Percentiles rank a stretch among this genome's conserved stretches.
Conservation (phyloP, 2,888 invertebrate genomes). For the Dilophus febrilis region DNA sequence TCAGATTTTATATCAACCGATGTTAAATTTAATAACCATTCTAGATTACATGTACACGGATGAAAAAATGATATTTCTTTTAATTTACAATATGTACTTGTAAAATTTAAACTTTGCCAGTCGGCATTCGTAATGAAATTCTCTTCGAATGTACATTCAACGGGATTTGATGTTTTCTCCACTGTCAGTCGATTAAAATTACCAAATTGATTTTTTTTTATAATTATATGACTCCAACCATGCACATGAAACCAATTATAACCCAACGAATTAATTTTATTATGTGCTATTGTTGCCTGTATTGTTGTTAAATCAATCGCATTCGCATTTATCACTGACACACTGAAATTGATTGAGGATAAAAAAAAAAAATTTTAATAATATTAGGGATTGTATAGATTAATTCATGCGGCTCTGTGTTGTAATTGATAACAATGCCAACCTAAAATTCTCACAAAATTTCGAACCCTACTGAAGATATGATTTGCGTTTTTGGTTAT, state of each 20-base stretch:
- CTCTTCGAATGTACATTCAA: conserved; percentile 22
- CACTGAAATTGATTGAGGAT: too few species aligned
- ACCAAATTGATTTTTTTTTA: conserved; percentile 22
- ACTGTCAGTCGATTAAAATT: conserved; percentile 19
- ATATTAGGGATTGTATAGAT: too few species aligned
- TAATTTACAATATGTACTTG: conserved; percentile 19
- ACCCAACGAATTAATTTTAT: conserved; percentile 19
- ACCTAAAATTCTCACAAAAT: too few species aligned
- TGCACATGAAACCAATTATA: conserved; percentile 22
- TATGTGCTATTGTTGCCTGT: conserved; percentile 20
- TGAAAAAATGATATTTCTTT: conserved; percentile 20
- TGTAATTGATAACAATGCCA: too few species aligned
- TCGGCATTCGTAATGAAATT: conserved; percentile 22
- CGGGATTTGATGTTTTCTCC: conserved; percentile 13
- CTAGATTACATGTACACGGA: conserved; percentile 21
- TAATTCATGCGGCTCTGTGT: too few species aligned
- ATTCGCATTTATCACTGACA: conserved; percentile 21
- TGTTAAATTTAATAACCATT: conserved; percentile 20
- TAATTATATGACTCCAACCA: conserved; percentile 20
- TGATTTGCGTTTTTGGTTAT: too few species aligned
- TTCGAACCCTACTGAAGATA: too few species aligned
- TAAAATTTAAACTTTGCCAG: conserved; percentile 22
- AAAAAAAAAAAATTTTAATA: too few species aligned
- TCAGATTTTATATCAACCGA: conserved; percentile 23
- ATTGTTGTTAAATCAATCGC: conserved; percentile 23